Evolutionary conservation across 2,888 invertebrate genomes (phyloP), one percentile per base, ranked within the genome.

Genomic region (Escarpia spicata): DNA sequence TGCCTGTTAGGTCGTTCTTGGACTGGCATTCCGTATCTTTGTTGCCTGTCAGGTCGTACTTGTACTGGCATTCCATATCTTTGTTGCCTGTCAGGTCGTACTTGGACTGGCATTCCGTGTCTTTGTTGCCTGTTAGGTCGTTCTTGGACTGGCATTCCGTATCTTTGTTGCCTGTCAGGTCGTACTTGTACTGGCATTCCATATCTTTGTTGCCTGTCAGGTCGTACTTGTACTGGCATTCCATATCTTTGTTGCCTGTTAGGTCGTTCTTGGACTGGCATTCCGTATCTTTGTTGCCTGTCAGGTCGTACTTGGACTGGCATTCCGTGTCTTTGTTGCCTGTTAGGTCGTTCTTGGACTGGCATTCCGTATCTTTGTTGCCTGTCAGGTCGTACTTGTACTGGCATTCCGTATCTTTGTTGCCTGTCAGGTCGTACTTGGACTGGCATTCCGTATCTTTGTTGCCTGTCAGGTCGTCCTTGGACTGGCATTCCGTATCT

Each of bases 121-220:
- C 37, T 37, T 37, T 37, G 37, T 37, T 37, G 37, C 90, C 92
- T 93, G 94, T 15, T 94, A 97, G 97, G 97, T 97, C 3, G 94
- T 96, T 31, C 96, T 97, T 90, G 97, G 97, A 19, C 95, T 96
- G 92, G 96, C 97, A 26, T 97, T 97, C 95, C 97, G 97, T 91
- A 94, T 96, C 10, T 97, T 97, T 94, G 97, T 97, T 92, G 94
- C 37, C 95, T 91, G 93, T 97, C n/a, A 96, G 96, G 92, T 95
- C 95, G 0, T 93, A 94, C 52, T 94, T 97, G 37, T 0, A 37
- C 37, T 37, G 37, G 37, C 37, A 37, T 37, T 37, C 37, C 37
- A 1, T 37, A 37, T 37, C 37, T 37, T 37, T 37, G 37, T 37
- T 37, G 37, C 90, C 92, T 93, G 94, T 15, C 94, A 97, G 97